phyloP scores from a whole-genome alignment of 1,140 invertebrate species.

The Cyclargus thomasi region DNA sequence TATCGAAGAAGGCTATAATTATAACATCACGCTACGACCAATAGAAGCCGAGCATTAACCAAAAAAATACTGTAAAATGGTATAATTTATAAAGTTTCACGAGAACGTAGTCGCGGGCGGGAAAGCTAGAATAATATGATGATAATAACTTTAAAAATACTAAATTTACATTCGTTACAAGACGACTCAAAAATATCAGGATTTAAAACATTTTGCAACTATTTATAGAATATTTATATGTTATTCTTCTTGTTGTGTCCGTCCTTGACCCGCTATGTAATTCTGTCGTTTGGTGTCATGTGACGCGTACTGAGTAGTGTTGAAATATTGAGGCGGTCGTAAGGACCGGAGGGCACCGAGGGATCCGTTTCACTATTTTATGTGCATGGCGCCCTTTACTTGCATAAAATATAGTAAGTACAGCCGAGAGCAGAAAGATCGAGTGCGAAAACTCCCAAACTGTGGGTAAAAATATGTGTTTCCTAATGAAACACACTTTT shows the following conservation, averaged over 20 bases:
- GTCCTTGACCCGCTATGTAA: neutral
- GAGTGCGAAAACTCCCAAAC: neutral
- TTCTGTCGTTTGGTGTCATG: neutral
- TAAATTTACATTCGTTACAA: too few species aligned
- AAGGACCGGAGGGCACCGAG: neutral
- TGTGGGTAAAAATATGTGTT: neutral
- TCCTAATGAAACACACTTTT: too few species aligned
- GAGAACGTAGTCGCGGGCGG: too few species aligned
- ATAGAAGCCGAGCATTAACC: too few species aligned
- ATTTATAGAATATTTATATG: neutral
- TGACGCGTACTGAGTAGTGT: neutral
- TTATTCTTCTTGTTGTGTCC: neutral
- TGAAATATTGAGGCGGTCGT: conserved; percentile 2
- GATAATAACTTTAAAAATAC: too few species aligned
- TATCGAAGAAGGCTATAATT: too few species aligned
- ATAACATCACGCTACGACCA: too few species aligned
- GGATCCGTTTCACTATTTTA: neutral
- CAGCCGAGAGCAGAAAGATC: neutral
- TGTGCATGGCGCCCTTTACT: neutral
- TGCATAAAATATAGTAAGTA: neutral
- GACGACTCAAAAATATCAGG: too few species aligned
- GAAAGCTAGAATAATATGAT: too few species aligned
- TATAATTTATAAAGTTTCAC: too few species aligned
- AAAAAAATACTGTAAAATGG: too few species aligned
- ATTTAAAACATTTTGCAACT: too few species aligned